Percentiles rank a stretch among this genome's conserved stretches.
phyloP scores from a whole-genome alignment of 2,797 vertebrate species.

The Chloroceryle inda region DNA sequence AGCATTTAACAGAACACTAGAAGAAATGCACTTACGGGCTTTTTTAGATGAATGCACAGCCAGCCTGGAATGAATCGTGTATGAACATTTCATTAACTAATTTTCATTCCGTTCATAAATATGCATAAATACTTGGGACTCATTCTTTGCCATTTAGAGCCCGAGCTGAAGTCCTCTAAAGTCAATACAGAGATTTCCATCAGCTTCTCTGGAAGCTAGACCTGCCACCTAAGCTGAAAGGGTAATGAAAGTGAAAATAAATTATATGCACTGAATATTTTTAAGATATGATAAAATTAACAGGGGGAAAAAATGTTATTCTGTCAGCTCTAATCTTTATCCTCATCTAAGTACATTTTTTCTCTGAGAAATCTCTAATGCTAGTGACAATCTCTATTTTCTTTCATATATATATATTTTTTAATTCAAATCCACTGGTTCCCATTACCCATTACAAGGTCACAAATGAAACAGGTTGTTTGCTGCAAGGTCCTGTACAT shows the following conservation, averaged over 20 bases:
- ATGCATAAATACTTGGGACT: constrained; percentile 33
- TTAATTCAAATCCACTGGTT: background rate
- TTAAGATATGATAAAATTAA: constrained; percentile 37
- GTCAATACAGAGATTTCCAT: constrained; percentile 14
- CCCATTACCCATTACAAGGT: background rate
- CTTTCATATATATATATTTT: background rate
- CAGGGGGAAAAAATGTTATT: background rate
- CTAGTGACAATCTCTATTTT: background rate
- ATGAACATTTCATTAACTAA: constrained; percentile 48
- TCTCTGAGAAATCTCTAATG: background rate
- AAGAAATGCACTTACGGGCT: background rate
- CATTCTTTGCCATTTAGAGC: constrained; percentile 6
- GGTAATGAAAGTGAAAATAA: constrained; percentile 41
- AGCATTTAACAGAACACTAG: background rate
- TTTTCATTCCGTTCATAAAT: constrained; percentile 36
- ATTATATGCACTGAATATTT: background rate
- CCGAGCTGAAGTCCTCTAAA: background rate
- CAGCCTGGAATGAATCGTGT: background rate
- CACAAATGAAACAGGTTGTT: background rate
- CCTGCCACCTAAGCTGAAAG: background rate
- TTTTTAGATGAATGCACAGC: background rate
- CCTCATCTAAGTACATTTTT: background rate
- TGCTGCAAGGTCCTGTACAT: background rate
- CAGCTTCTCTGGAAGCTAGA: background rate
- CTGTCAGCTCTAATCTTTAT: constrained; percentile 17